Percentiles rank a stretch among this genome's conserved stretches.
phyloP scores from a whole-genome alignment of 1,140 invertebrate genomes.

The Aphelenchoides fujianensis region DNA sequence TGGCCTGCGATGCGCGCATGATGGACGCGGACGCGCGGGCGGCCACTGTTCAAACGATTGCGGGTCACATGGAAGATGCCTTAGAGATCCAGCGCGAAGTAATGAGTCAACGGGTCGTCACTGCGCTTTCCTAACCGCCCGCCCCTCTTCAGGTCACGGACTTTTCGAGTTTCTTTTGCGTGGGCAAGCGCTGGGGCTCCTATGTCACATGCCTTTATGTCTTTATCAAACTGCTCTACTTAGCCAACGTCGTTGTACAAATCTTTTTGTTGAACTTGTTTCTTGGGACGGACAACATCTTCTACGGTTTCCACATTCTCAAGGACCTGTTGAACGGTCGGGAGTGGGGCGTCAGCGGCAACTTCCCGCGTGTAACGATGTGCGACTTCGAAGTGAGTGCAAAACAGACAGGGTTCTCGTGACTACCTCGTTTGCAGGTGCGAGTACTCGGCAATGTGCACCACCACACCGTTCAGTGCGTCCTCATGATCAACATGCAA shows the following conservation, averaged over 20 bases:
- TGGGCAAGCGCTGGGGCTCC: slow-evolving; percentile 65
- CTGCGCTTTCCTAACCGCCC: too few relatives aligned
- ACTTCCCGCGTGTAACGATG: slow-evolving; percentile 67
- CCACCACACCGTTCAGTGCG: slow-evolving; percentile 65
- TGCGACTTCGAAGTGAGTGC: slow-evolving; percentile 68
- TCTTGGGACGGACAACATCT: slow-evolving; percentile 65
- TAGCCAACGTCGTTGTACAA: slow-evolving; percentile 66
- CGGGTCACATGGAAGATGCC: slow-evolving; percentile 62
- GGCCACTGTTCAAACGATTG: slow-evolving; percentile 62
- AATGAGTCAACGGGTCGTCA: too few relatives aligned
- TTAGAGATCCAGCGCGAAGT: slow-evolving; percentile 61
- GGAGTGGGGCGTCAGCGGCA: slow-evolving; percentile 63
- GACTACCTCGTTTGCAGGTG: slow-evolving; percentile 42
- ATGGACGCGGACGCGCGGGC: slow-evolving; percentile 60
- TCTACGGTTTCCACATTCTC: slow-evolving; percentile 66
- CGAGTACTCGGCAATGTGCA: slow-evolving; percentile 61
- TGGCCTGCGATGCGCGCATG: slow-evolving; percentile 62
- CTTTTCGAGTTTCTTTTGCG: slow-evolving; percentile 56
- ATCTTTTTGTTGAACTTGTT: slow-evolving; percentile 67
- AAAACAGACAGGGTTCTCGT: too few relatives aligned
- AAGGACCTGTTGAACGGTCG: slow-evolving; percentile 64
- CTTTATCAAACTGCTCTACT: slow-evolving; percentile 66
- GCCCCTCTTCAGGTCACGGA: slow-evolving; percentile 62
- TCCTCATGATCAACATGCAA: slow-evolving; percentile 66
- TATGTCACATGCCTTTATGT: slow-evolving; percentile 66